Base-by-base conservation (phyloP, 1,140 invertebrate species). In the Hypsibius dujardini region DNA sequence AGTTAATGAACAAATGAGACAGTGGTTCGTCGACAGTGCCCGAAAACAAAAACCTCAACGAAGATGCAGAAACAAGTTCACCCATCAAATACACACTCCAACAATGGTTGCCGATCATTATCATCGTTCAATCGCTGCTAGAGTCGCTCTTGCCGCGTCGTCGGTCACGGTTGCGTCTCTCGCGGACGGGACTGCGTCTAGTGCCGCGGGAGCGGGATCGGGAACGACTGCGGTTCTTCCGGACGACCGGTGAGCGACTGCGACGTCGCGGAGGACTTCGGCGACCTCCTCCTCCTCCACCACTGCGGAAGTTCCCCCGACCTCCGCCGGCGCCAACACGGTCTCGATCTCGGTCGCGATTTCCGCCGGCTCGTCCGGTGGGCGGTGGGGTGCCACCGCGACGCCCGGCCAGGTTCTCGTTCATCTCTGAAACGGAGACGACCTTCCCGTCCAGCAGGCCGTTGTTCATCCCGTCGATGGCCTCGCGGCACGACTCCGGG, bases 381-480 rank as follows among this genome's bases (percentile, higher is more conserved):
- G 50, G 50, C n/a, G 50, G 50, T 56, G 50, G 50, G n/a, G 50
- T 12, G 42, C 62, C 62, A 45, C 12, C 3, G 42, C 62, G 62
- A 45, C 62, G 12, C 3, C 62, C 62, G 42, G 62, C 62, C 42
- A 67, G 62, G 3, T 12, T 67, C 42, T 67, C 62, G 62, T 67
- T 42, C 62, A 67, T 67, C 62, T 67, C 12, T 7, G 12, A 15
- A 12, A 67, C 62, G 62, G 46, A 15, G 47, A 47, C 28, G 50
- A 42, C n/a, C 42, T 72, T 59, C n/a, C 75, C 77, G 72, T 77
- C 76, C 46, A 76, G 74, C 75, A 76, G 82, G 85, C 90, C 95
- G 79, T 94, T 95, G 82, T 98, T 93, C 95, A 98, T 98, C 76
- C 96, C 91, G 80, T 96, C 97, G 86, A 97, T 92, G 0, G 95